phyloP scores from a whole-genome alignment of 1,140 invertebrate genomes.

The Oscheius sp. region DNA sequence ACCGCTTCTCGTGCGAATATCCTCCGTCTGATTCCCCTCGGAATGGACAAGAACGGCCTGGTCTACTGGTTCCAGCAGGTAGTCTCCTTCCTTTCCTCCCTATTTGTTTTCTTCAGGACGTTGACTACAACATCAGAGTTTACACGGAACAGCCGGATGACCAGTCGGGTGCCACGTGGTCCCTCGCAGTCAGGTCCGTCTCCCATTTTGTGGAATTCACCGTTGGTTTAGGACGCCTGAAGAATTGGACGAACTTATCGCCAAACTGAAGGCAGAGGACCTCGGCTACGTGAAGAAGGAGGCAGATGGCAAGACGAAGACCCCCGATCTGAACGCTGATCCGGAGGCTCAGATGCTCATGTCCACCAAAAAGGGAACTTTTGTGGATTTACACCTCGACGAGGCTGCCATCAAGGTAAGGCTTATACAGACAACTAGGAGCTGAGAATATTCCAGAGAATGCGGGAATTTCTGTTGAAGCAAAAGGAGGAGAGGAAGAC shows the following conservation, averaged over 20 bases:
- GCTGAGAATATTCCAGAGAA: slow-evolving; percentile 4
- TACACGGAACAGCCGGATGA: slow-evolving; percentile 92
- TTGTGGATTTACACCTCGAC: slow-evolving; percentile 24
- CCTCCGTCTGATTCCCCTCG: slow-evolving; percentile 79
- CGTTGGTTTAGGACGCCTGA: slow-evolving; percentile 64
- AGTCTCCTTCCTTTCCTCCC: too few species aligned
- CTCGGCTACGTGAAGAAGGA: slow-evolving; percentile 30
- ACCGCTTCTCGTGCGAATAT: slow-evolving; percentile 77
- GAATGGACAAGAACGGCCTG: slow-evolving; percentile 81
- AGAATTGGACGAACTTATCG: slow-evolving; percentile 74
- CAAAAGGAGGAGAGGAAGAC: slow-evolving; percentile 14
- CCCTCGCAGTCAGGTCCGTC: slow-evolving; percentile 78
- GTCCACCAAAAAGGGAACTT: slow-evolving; percentile 37
- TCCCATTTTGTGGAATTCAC: neutral
- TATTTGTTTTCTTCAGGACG: too few species aligned
- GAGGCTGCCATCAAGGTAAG: slow-evolving; percentile 40
- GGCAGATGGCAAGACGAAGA: slow-evolving; percentile 45
- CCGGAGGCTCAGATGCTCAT: slow-evolving; percentile 24
- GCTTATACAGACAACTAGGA: neutral
- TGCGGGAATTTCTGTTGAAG: slow-evolving; percentile 14
- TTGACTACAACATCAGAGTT: slow-evolving; percentile 65
- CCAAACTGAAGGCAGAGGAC: slow-evolving; percentile 66
- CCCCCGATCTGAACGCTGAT: slow-evolving; percentile 8
- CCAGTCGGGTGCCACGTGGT: slow-evolving; percentile 76
- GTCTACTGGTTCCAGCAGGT: slow-evolving; percentile 82